phyloP scores from a whole-genome alignment of 2,113 vertebrate genomes.

The mouse (Mus musculus) region DNA sequence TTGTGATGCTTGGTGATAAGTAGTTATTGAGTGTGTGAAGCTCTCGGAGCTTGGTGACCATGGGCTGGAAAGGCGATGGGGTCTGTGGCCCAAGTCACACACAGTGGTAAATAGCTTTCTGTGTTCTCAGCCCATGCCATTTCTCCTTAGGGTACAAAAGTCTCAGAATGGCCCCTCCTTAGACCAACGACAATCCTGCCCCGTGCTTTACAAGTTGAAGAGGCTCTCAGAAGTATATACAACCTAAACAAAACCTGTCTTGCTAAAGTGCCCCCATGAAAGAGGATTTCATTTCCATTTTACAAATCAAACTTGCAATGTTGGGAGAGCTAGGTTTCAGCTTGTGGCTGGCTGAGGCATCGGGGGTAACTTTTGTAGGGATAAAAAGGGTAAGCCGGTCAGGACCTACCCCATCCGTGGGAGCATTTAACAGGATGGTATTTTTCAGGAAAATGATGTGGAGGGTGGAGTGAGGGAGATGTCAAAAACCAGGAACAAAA shows the following conservation, averaged over 20 bases:
- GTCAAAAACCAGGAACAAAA: conserved; percentile 63
- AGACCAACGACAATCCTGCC: rapidly evolving
- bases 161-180: not conserved
- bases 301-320: not conserved
- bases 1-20: not conserved
- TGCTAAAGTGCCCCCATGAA: too few relatives aligned
- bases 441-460: not conserved
- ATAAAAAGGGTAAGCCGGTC: not conserved
- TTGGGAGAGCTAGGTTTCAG: not conserved
- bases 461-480: conserved; percentile 2
- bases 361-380: not conserved
- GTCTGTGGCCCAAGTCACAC: not conserved
- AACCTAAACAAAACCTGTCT: not conserved
- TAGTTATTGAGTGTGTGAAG: rapidly evolving
- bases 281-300: not conserved
- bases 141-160: not conserved
- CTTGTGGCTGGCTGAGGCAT: not conserved
- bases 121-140: not conserved
- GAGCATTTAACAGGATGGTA: not conserved
- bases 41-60: not conserved
- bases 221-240: not conserved
- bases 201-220: not conserved
- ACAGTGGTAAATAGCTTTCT: not conserved
- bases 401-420: not conserved
- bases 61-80: not conserved